Evolutionary conservation across 2,888 invertebrate species (phyloP).

Genomic region (Eristalinus aeneus): DNA sequence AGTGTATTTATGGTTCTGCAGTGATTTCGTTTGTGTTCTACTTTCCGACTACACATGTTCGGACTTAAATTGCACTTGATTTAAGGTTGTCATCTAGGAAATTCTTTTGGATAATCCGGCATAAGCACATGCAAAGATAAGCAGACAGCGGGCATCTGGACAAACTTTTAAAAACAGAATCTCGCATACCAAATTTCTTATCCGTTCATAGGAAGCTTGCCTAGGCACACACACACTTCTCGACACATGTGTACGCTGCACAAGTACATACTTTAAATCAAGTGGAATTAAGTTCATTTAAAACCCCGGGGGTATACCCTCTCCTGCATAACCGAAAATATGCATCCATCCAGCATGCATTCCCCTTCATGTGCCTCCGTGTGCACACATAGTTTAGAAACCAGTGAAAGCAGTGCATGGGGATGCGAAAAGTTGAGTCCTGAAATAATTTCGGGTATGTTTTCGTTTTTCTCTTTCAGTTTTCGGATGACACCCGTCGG

Average conservation of each 20-base stretch:
- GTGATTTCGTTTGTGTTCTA: not conserved
- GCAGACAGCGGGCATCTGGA: not conserved
- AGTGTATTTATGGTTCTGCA: not conserved
- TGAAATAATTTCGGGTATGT: not conserved
- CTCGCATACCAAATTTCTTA: not conserved
- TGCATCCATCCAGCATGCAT: not conserved
- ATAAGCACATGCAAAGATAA: not conserved
- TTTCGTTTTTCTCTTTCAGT: not conserved
- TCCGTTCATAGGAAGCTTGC: not conserved
- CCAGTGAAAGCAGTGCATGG: not conserved
- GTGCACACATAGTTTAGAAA: not conserved
- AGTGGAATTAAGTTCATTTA: constrained; percentile 31
- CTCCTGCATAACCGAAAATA: not conserved
- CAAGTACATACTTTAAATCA: not conserved
- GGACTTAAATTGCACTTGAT: not conserved
- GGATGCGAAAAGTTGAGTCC: not conserved
- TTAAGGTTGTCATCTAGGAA: not conserved
- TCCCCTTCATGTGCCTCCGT: not conserved
- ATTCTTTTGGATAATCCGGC: not conserved
- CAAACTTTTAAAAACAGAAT: not conserved
- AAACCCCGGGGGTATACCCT: constrained; percentile 21
- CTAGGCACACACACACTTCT: not conserved
- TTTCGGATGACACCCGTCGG: not conserved
- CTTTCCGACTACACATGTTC: not conserved
- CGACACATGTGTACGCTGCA: not conserved